Conservation (phyloP, 2,113 vertebrate genomes). For the Anarhynchus alexandrinus region DNA sequence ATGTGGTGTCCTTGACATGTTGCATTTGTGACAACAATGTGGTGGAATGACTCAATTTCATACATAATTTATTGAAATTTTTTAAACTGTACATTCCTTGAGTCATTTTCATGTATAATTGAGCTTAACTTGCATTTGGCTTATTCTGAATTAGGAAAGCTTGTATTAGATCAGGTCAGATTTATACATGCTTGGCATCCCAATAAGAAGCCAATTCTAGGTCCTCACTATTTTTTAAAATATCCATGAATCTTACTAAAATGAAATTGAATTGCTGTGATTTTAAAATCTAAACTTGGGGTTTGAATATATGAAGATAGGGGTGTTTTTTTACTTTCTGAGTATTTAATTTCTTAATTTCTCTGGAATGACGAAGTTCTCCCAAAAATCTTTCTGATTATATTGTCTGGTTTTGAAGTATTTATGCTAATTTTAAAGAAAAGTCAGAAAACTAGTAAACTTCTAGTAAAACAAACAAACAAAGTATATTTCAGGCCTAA, state of each 20-base stretch:
- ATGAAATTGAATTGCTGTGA: neutral
- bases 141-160: conserved; percentile 45
- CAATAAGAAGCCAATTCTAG: neutral
- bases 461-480: neutral
- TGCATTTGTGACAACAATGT: conserved; percentile 12
- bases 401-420: neutral
- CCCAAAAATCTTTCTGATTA: neutral
- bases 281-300: neutral
- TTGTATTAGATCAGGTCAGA: conserved; percentile 4
- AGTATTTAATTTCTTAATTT: neutral
- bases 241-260: neutral
- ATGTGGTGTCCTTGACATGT: neutral
- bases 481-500: neutral
- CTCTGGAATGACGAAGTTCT: neutral
- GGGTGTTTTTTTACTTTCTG: neutral
- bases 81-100: conserved; percentile 31
- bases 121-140: conserved; percentile 52
- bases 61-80: conserved; percentile 61
- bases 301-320: neutral
- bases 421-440: neutral
- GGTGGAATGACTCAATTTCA: conserved; percentile 39
- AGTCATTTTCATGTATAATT: conserved; percentile 70
- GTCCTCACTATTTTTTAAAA: neutral
- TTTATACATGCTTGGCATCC: conserved; percentile 17
- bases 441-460: neutral